phyloP scores from a whole-genome alignment of 2,113 vertebrate genomes.

The Pristiophorus japonicus region DNA sequence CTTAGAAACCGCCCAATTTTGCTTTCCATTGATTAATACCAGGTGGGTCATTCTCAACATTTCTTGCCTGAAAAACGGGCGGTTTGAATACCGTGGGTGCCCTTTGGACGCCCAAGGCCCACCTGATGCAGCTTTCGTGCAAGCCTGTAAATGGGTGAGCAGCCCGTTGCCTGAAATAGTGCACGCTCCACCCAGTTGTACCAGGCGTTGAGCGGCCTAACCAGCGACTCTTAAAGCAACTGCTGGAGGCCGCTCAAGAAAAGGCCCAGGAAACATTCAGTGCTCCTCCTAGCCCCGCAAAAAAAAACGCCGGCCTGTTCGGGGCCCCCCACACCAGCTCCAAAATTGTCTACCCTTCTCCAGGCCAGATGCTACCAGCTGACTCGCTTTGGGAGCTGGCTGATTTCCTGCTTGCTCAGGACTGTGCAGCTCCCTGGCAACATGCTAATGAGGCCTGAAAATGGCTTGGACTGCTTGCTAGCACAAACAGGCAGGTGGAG shows the following conservation, averaged over 20 bases:
- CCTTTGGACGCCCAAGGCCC: background rate
- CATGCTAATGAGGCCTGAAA: background rate
- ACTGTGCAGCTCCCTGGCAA: background rate
- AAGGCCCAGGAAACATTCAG: background rate
- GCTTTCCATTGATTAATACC: background rate
- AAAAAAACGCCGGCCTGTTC: background rate
- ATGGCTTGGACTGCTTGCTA: background rate
- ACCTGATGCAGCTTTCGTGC: background rate
- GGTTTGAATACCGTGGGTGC: background rate
- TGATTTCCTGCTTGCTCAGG: background rate
- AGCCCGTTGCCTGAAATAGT: background rate
- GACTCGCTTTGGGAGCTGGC: background rate
- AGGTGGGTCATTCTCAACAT: background rate
- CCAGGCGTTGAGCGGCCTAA: background rate
- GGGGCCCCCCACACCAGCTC: background rate
- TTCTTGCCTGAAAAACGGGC: background rate
- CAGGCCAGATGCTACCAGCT: background rate
- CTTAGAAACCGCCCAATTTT: background rate
- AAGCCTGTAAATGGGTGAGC: background rate
- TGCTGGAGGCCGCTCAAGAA: background rate
- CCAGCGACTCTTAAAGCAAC: background rate
- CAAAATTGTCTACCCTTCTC: background rate
- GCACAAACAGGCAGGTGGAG: background rate
- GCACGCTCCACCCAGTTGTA: background rate
- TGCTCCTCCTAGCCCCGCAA: background rate